A percentile compares a stretch with the other conserved stretches of the same genome.
Conservation (phyloP, 2,888 invertebrate genomes). For the Yponomeuta malinellus region DNA sequence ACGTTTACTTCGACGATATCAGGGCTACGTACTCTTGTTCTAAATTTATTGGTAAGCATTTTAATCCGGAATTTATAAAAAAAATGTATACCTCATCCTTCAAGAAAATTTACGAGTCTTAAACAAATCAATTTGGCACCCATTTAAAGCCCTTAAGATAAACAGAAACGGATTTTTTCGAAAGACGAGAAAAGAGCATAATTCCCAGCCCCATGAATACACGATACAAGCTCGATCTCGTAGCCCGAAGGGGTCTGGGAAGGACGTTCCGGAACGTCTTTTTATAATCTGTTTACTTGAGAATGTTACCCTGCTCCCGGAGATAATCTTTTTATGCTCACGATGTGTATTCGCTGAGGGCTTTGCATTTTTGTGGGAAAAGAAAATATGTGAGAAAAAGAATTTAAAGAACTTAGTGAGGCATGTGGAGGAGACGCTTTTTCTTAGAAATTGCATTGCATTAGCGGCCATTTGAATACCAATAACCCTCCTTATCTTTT, state of each 20-base stretch:
- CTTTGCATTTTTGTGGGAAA: slow-evolving; percentile 21
- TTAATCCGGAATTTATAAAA: too few relatives aligned
- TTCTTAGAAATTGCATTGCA: background rate
- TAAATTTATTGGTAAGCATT: too few relatives aligned
- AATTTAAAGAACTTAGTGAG: background rate
- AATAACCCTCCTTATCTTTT: too few relatives aligned
- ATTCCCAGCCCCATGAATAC: slow-evolving; percentile 31
- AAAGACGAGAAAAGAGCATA: slow-evolving; percentile 8
- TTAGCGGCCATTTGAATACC: too few relatives aligned
- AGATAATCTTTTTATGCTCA: slow-evolving; percentile 61
- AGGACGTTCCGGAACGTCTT: slow-evolving; percentile 46
- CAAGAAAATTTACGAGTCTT: too few relatives aligned
- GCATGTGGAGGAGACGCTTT: background rate
- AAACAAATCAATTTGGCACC: background rate
- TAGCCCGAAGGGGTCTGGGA: slow-evolving; percentile 40
- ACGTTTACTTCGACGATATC: background rate
- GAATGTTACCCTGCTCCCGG: slow-evolving; percentile 41
- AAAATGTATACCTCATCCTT: too few relatives aligned
- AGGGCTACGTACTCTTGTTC: background rate
- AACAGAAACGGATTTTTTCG: background rate
- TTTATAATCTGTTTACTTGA: slow-evolving; percentile 70
- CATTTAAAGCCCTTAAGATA: background rate
- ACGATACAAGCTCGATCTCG: slow-evolving; percentile 16
- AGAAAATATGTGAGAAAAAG: slow-evolving; percentile 1
- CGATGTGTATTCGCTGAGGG: slow-evolving; percentile 42